These are phyloP conservation scores for Caprella mutica DNA, from an alignment of 2,888 invertebrate genomes.

Conservation along the genomic window DNA sequence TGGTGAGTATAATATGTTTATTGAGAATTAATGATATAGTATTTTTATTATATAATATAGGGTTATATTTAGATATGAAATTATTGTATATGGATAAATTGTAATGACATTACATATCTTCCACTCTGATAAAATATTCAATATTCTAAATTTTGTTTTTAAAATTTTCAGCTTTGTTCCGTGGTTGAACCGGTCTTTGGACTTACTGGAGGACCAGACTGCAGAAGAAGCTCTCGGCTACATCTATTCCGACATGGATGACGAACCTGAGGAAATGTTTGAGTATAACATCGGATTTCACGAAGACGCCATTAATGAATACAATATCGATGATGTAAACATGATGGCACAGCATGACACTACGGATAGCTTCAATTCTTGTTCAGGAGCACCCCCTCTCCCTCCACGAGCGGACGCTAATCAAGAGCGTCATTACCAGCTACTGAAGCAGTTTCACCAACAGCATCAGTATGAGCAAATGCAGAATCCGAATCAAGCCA, in stretches of 20 bases:
- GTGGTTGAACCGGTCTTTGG: constrained; percentile 28
- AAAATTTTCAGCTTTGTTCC: constrained; percentile 16
- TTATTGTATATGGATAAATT: no score
- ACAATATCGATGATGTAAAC: constrained; percentile 1
- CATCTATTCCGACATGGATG: constrained; percentile 19
- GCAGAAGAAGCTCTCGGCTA: constrained; percentile 11
- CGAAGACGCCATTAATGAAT: constrained; percentile 8
- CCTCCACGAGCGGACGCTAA: neutral
- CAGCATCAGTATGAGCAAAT: constrained; percentile 8
- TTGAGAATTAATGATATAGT: no score
- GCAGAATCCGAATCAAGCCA: constrained; percentile 3
- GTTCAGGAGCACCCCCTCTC: neutral
- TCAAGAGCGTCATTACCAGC: constrained; percentile 12
- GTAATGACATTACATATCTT: no score
- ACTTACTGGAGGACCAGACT: constrained; percentile 12
- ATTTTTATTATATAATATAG: no score
- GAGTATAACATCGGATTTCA: constrained; percentile 14
- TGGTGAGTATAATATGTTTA: no score
- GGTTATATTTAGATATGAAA: no score
- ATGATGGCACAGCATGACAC: neutral
- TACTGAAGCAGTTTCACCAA: constrained; percentile 6
- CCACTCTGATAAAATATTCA: no score
- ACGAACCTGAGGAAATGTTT: constrained; percentile 13
- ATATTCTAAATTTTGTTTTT: no score
- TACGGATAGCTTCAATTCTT: neutral